Evolutionary conservation across 2,888 invertebrate species (phyloP).

Genomic region (Aphidoletes aphidimyza): DNA sequence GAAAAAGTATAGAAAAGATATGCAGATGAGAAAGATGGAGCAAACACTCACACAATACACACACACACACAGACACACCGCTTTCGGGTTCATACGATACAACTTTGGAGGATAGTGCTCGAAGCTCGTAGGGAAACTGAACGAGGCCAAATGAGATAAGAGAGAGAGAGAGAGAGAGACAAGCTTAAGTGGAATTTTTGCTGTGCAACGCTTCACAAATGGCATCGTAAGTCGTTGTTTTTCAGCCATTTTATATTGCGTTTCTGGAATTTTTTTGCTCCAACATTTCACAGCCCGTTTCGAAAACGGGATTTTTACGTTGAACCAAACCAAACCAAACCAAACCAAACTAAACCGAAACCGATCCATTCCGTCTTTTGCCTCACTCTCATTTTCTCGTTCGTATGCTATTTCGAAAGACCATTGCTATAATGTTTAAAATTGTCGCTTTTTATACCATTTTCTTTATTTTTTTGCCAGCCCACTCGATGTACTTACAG

Average conservation of each 20-base stretch:
- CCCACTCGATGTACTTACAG: slow-evolving; percentile 49
- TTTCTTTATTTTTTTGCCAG: neutral
- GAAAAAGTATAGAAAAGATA: neutral
- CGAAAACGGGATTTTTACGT: too few relatives aligned
- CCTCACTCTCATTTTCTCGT: neutral
- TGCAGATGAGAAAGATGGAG: neutral
- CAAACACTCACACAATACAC: too few relatives aligned
- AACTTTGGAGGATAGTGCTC: neutral
- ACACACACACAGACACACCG: slow-evolving; percentile 3
- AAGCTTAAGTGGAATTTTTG: neutral
- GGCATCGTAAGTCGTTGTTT: neutral
- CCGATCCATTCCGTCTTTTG: slow-evolving; percentile 14
- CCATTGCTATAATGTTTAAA: neutral
- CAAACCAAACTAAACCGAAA: too few relatives aligned
- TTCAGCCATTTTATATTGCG: neutral
- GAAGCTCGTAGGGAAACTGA: neutral
- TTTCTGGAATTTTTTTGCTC: neutral
- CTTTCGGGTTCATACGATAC: neutral
- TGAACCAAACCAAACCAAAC: too few relatives aligned
- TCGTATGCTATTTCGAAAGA: neutral
- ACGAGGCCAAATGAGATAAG: slow-evolving; percentile 5
- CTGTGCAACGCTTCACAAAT: neutral
- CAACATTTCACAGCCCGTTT: too few relatives aligned
- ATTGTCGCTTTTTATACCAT: slow-evolving; percentile 28
- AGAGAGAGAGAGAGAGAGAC: too few relatives aligned